A percentile compares a stretch with the other conserved stretches of the same genome.
These are phyloP conservation scores for Speoplatyrhinus poulsoni DNA, from an alignment of 2,113 vertebrate species.

Conservation along the genomic window DNA sequence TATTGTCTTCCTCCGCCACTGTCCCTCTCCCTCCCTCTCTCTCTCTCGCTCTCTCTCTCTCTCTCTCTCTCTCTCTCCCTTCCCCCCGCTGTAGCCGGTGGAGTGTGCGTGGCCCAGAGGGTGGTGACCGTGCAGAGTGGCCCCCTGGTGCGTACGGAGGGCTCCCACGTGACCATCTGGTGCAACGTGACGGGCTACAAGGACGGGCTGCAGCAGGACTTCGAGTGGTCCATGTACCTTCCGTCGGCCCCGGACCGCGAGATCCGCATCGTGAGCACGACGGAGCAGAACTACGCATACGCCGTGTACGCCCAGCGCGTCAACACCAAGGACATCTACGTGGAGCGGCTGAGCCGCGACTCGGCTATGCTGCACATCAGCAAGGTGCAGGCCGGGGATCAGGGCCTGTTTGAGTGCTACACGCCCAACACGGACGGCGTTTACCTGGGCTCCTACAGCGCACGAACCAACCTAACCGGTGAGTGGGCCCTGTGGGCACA, in stretches of 20 bases:
- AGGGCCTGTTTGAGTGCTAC: constrained; percentile 82
- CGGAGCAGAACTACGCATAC: constrained; percentile 87
- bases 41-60: constrained; percentile 1
- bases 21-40: not conserved
- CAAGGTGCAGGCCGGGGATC: constrained; percentile 84
- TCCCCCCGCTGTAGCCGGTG: constrained; percentile 51
- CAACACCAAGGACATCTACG: constrained; percentile 83
- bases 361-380: constrained; percentile 85
- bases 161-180: constrained; percentile 91
- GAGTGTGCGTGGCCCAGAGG: constrained; percentile 78
- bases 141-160: constrained; percentile 86
- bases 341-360: constrained; percentile 85
- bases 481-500: constrained; percentile 53
- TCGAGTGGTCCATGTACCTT: constrained; percentile 95
- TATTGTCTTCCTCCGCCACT: constrained; percentile 3
- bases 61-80: constrained; percentile 1
- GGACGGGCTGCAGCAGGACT: constrained; percentile 82
- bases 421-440: constrained; percentile 81
- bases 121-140: constrained; percentile 86
- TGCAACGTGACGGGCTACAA: constrained; percentile 90
- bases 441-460: constrained; percentile 81
- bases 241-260: constrained; percentile 81
- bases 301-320: constrained; percentile 87
- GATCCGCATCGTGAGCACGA: constrained; percentile 93
- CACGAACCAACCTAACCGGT: constrained; percentile 89